phyloP scores from a whole-genome alignment of 2,113 vertebrate genomes.

The Scytalopus superciliaris region DNA sequence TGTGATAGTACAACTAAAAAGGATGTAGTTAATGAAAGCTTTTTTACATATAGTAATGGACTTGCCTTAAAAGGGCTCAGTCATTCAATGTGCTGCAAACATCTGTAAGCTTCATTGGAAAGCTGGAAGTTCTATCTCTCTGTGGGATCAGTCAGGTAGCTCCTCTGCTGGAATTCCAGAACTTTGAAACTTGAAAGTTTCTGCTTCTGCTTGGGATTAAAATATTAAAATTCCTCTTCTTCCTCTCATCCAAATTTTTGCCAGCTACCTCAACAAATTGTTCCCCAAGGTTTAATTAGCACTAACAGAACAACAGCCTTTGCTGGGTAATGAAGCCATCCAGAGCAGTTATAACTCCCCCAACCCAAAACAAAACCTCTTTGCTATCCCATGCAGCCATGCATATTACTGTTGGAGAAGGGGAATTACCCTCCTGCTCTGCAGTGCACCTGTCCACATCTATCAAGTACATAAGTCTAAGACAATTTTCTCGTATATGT shows the following conservation, averaged over 20 bases:
- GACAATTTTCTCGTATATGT: neutral
- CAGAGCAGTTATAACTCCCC: neutral
- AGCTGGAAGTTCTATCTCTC: neutral
- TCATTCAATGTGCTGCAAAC: neutral
- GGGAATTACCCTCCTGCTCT: neutral
- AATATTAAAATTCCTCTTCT: neutral
- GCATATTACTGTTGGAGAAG: no score
- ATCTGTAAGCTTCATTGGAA: neutral
- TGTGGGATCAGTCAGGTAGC: neutral
- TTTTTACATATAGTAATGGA: neutral
- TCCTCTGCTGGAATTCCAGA: neutral
- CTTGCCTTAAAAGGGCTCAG: neutral
- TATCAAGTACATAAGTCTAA: neutral
- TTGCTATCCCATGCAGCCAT: neutral
- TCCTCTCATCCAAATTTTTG: neutral
- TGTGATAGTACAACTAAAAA: neutral
- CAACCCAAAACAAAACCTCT: neutral
- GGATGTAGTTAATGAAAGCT: neutral
- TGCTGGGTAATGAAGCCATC: neutral
- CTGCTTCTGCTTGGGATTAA: neutral
- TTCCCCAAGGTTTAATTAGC: conserved; percentile 28
- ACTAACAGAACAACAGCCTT: neutral
- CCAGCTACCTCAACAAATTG: neutral
- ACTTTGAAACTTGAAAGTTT: neutral
- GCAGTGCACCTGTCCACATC: neutral